These are phyloP conservation scores for Puffinus mauretanicus DNA, from an alignment of 2,113 vertebrate species.

Conservation along the genomic window DNA sequence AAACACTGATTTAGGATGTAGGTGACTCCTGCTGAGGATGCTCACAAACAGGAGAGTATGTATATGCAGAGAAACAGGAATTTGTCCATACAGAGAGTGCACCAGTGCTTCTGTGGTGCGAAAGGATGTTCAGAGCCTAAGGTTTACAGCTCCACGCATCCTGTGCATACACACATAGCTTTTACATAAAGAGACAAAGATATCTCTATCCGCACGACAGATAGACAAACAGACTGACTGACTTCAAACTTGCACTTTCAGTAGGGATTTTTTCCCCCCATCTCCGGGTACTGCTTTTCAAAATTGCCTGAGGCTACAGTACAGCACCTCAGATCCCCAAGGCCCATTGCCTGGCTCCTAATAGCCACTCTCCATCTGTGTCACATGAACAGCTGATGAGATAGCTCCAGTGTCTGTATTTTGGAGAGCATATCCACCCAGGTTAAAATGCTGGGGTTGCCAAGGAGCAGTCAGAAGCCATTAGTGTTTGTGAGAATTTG, in stretches of 20 bases:
- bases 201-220: slow-evolving; percentile 72
- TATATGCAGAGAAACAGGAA: slow-evolving; percentile 9
- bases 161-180: slow-evolving; percentile 54
- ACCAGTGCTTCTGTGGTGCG: neutral
- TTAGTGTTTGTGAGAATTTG: slow-evolving; percentile 99
- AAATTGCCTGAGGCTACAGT: slow-evolving; percentile 94
- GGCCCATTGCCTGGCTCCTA: slow-evolving; percentile 96
- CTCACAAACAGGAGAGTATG: slow-evolving; percentile 38
- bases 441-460: slow-evolving; percentile 99
- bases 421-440: slow-evolving; percentile 93
- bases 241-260: slow-evolving; percentile 81
- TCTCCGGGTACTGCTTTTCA: slow-evolving; percentile 96
- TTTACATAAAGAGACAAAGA: slow-evolving; percentile 72
- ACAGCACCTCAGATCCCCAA: slow-evolving; percentile 97
- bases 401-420: slow-evolving; percentile 88
- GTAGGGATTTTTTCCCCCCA: slow-evolving; percentile 57
- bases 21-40: slow-evolving; percentile 62
- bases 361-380: slow-evolving; percentile 94
- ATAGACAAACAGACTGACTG: slow-evolving; percentile 76
- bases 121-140: slow-evolving; percentile 48
- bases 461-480: slow-evolving; percentile 99
- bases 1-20: slow-evolving; percentile 45
- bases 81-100: slow-evolving; percentile 70
- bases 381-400: slow-evolving; percentile 89
- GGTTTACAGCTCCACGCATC: slow-evolving; percentile 57